Evolutionary conservation across 2,888 invertebrate species (phyloP).

Genomic region (Yponomeuta evonymella): DNA sequence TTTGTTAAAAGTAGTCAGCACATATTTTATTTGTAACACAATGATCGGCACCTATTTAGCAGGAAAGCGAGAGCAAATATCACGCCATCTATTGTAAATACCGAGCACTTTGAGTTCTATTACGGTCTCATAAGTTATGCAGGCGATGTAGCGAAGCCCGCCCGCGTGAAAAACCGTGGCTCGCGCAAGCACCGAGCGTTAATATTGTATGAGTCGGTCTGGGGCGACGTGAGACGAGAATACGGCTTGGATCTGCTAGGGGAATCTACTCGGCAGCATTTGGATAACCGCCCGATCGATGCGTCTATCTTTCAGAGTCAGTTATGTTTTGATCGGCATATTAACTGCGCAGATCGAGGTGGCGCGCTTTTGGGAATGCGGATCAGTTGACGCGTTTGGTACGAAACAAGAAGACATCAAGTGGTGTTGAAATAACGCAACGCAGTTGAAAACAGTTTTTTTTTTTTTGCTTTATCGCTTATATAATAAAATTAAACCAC

Average conservation of each 20-base stretch:
- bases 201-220: conserved; percentile 66
- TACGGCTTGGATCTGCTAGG: conserved; percentile 24
- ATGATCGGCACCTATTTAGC: not conserved
- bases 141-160: conserved; percentile 47
- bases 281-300: not conserved
- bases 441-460: no score
- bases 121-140: conserved; percentile 69
- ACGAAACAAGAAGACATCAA: no score
- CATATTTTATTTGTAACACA: not conserved
- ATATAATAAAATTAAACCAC: no score
- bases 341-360: no score
- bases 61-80: conserved; percentile 47
- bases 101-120: conserved; percentile 56
- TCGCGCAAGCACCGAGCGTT: conserved; percentile 44
- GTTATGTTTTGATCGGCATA: no score
- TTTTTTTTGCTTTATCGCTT: no score
- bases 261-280: not conserved
- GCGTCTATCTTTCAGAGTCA: no score
- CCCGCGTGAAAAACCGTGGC: conserved; percentile 63
- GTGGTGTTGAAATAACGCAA: no score
- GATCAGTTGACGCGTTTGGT: no score
- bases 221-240: conserved; percentile 24
- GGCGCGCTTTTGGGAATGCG: no score
- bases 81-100: conserved; percentile 45
- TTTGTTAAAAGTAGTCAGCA: no score